phyloP scores from a whole-genome alignment of 2,888 invertebrate genomes.

The Acronicta leporina region DNA sequence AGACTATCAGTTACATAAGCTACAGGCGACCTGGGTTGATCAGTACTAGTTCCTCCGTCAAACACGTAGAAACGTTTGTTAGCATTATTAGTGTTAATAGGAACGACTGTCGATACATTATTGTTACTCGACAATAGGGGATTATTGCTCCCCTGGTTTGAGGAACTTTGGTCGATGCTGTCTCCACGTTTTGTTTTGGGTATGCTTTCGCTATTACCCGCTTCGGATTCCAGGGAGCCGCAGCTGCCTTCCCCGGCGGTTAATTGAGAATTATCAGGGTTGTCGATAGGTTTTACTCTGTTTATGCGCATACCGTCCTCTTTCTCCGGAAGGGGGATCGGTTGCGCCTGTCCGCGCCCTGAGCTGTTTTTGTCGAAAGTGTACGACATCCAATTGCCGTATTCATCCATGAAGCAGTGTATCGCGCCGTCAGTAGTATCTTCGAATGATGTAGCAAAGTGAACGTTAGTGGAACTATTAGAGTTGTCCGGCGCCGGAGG shows the following conservation, averaged over 20 bases:
- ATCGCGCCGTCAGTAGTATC: slow-evolving; percentile 95
- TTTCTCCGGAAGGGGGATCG: slow-evolving; percentile 76
- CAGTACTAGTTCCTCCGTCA: slow-evolving; percentile 80
- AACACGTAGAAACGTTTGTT: slow-evolving; percentile 86
- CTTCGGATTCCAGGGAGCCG: slow-evolving; percentile 84
- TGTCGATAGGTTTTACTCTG: slow-evolving; percentile 74
- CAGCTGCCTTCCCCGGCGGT: slow-evolving; percentile 85
- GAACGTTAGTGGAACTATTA: slow-evolving; percentile 80
- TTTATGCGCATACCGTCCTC: slow-evolving; percentile 70
- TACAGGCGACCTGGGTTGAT: slow-evolving; percentile 83
- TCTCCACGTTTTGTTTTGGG: slow-evolving; percentile 79
- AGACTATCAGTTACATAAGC: slow-evolving; percentile 85
- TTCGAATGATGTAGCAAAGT: slow-evolving; percentile 94
- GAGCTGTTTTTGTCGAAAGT: slow-evolving; percentile 95
- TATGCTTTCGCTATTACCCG: slow-evolving; percentile 78
- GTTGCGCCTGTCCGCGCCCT: slow-evolving; percentile 83
- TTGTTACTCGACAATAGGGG: slow-evolving; percentile 84
- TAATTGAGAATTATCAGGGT: slow-evolving; percentile 78
- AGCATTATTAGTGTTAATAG: slow-evolving; percentile 79
- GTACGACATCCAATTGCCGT: slow-evolving; percentile 94
- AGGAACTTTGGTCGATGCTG: slow-evolving; percentile 84
- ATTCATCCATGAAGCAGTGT: slow-evolving; percentile 95
- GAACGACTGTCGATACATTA: slow-evolving; percentile 82
- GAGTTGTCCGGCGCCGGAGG: slow-evolving; percentile 67
- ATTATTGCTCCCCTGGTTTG: slow-evolving; percentile 87